phyloP scores from a whole-genome alignment of 2,797 vertebrate genomes.

The Otolemur crassicaudatus region DNA sequence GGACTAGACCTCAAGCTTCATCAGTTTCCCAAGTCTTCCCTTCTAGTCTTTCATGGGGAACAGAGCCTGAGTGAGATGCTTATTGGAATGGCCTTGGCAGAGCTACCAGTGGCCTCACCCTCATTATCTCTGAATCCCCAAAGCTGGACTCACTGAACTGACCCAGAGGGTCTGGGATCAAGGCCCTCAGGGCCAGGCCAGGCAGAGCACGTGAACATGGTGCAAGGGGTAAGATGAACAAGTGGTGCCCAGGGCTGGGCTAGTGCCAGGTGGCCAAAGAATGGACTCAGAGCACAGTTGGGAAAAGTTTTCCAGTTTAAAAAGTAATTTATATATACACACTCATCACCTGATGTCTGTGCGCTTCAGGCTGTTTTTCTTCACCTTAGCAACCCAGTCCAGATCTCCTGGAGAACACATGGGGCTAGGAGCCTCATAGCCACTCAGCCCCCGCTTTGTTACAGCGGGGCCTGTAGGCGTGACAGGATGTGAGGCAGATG shows the following conservation, averaged over 20 bases:
- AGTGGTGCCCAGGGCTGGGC: not conserved
- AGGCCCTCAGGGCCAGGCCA: not conserved
- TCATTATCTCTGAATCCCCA: not conserved
- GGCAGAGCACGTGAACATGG: not conserved
- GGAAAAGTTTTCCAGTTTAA: not conserved
- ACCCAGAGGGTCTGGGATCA: not conserved
- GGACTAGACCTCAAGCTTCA: not conserved
- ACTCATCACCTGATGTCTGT: not conserved
- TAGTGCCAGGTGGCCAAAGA: not conserved
- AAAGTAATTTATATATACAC: not conserved
- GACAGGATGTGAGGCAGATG: not conserved
- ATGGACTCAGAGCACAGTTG: slow-evolving; percentile 5
- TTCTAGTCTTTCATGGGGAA: not conserved
- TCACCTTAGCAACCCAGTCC: not conserved
- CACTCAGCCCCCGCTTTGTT: not conserved
- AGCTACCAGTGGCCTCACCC: not conserved
- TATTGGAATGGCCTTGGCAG: not conserved
- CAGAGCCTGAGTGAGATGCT: not conserved
- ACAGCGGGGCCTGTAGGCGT: not conserved
- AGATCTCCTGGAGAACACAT: not conserved
- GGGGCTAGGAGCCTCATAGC: not conserved
- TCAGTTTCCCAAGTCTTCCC: not conserved
- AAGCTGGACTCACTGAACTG: not conserved
- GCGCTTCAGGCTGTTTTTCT: not conserved
- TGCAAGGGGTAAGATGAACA: not conserved